These are phyloP conservation scores for Seriola rivoliana DNA, from an alignment of 2,113 vertebrate genomes.

Conservation along the genomic window DNA sequence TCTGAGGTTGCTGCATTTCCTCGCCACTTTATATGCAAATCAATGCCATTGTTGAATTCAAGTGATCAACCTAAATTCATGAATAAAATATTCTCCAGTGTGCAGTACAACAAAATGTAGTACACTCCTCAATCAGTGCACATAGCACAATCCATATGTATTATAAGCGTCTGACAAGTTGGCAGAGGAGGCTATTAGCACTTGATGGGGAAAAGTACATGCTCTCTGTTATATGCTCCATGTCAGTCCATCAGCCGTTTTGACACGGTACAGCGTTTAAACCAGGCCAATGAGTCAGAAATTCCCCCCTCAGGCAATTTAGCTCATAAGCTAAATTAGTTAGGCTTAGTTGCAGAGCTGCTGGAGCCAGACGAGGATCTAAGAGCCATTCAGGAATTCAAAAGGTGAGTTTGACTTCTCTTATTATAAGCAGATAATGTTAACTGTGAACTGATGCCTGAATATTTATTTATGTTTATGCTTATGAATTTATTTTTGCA, in stretches of 20 bases:
- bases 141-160: slow-evolving; percentile 29
- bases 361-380: background rate
- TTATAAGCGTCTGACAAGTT: slow-evolving; percentile 55
- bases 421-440: slow-evolving; percentile 17
- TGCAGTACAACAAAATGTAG: slow-evolving; percentile 40
- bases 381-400: background rate
- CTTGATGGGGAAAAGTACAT: slow-evolving; percentile 46
- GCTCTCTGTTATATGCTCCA: slow-evolving; percentile 20
- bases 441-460: background rate
- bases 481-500: background rate
- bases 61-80: slow-evolving; percentile 75
- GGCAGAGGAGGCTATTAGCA: slow-evolving; percentile 46
- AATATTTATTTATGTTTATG: background rate
- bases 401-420: slow-evolving; percentile 24
- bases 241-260: slow-evolving; percentile 39
- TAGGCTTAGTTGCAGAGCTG: slow-evolving; percentile 2
- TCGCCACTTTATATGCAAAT: slow-evolving; percentile 84
- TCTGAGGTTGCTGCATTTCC: slow-evolving; percentile 53
- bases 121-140: slow-evolving; percentile 37
- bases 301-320: slow-evolving; percentile 17
- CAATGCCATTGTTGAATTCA: slow-evolving; percentile 55
- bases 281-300: slow-evolving; percentile 4
- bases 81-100: slow-evolving; percentile 67
- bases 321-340: slow-evolving; percentile 31
- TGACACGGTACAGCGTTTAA: slow-evolving; percentile 28